Evolutionary conservation across 2,113 vertebrate genomes (phyloP).

Genomic region (Cettia cetti): DNA sequence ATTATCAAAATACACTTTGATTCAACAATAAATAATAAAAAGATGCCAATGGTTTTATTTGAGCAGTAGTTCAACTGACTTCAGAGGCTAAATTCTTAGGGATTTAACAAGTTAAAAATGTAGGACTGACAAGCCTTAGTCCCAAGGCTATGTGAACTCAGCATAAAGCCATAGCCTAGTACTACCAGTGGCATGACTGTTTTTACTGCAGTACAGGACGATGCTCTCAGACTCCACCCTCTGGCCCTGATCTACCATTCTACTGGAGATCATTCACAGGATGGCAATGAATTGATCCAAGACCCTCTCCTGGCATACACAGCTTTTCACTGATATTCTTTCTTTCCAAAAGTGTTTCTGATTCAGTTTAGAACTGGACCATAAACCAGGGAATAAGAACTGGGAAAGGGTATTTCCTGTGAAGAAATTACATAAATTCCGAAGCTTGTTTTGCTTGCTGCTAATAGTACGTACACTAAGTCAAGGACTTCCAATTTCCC

Average conservation of each 20-base stretch:
- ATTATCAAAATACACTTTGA: not conserved
- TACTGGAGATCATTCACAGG: rapidly evolving
- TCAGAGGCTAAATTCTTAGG: not conserved
- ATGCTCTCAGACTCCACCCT: not conserved
- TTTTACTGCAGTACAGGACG: not conserved
- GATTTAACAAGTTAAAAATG: not conserved
- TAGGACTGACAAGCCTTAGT: not conserved
- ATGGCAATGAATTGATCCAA: not conserved
- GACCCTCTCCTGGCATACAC: not conserved
- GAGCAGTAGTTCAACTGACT: not conserved
- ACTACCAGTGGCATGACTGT: not conserved
- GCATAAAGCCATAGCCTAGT: not conserved
- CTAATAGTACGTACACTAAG: not conserved
- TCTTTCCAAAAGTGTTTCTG: not conserved
- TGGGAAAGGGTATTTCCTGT: not conserved
- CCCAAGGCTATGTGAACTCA: not conserved
- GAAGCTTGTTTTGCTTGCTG: not conserved
- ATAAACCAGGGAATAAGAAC: not conserved
- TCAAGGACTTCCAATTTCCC: not conserved
- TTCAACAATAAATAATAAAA: not conserved
- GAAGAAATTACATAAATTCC: not conserved
- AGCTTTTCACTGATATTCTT: not conserved
- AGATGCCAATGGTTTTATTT: not conserved
- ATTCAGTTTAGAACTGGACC: not conserved
- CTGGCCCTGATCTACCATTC: not conserved